Percentiles rank a stretch among this genome's conserved stretches.
These are phyloP conservation scores for Spermophilus dauricus DNA, from an alignment of 2,113 vertebrate species.

Conservation along the genomic window DNA sequence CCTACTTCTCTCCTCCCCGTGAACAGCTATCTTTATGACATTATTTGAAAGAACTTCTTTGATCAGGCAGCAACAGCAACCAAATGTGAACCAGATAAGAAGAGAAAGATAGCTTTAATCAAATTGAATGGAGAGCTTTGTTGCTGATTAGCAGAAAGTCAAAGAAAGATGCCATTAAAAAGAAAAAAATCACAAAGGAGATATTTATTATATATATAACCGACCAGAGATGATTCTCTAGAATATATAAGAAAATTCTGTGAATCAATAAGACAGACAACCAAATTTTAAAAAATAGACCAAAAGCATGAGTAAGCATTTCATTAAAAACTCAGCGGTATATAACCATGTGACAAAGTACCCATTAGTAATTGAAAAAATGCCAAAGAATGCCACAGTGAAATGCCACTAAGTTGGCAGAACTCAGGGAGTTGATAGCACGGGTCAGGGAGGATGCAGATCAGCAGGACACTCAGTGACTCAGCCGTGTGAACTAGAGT, in stretches of 20 bases:
- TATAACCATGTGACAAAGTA: not conserved
- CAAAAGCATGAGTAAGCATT: not conserved
- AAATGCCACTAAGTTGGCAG: not conserved
- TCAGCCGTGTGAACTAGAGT: fast-evolving
- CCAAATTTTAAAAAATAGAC: not conserved
- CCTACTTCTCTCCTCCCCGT: no score
- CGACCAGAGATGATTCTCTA: not conserved
- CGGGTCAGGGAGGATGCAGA: no score
- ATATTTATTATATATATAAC: not conserved
- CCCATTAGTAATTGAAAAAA: not conserved
- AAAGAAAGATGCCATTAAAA: not conserved
- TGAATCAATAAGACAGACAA: not conserved
- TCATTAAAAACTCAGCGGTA: not conserved
- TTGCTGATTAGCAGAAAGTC: not conserved
- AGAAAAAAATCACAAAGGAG: not conserved
- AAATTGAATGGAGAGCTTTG: not conserved
- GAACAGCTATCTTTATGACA: not conserved
- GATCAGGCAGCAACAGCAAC: not conserved
- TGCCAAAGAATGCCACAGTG: not conserved
- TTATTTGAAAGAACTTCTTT: not conserved
- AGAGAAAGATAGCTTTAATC: not conserved
- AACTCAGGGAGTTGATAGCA: not conserved
- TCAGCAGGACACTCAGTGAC: fast-evolving
- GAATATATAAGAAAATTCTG: not conserved
- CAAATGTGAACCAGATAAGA: not conserved